Evolutionary conservation across 2,888 invertebrate genomes (phyloP), one percentile per base, ranked within the genome.

Genomic region (Netelia inedita): DNA sequence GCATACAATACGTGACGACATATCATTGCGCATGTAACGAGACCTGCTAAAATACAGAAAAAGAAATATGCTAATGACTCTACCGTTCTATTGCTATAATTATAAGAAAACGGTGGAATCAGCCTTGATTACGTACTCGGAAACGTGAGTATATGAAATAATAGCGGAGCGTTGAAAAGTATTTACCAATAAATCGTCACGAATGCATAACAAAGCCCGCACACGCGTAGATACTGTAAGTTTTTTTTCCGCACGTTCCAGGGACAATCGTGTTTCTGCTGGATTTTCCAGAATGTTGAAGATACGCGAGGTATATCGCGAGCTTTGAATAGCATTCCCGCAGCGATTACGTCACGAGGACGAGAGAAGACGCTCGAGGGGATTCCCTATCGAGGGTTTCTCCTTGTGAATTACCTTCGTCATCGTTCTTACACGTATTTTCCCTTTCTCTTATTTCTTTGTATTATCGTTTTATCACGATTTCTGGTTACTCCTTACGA

Each of bases 381-480:
- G 59, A 66, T 63, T 83, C 65, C 57, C 57, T 35, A 46, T 35
- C 28, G 28, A 1, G 50, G n/a, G 46, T 71, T 28, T 28, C n/a
- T 16, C 50, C 74, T 59, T 65, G n/a, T 16, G 50, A 71, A 74
- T 79, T 83, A 61, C 59, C 23, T 83, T 71, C 71, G 57, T 79
- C 79, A 75, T 65, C 63, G 19, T 68, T 71, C n/a, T n/a, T 59
- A 9, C 74, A 69, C 83, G 46, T 74, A 74, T 72, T 76, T 59
- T 53, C 28, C 55, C 59, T 50, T 55, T 69, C 46, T 46, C 23
- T 66, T 23, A 21, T 57, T 28, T 50, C 16, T 53, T 53, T 35
- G 68, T 28, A 35, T 21, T 21, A 2, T 50, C 65, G 59, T 63
- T 83, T 21, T 73, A n/a, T 53, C 79, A 41, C 57, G 66, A 35